Conservation (phyloP, 2,888 invertebrate species). For the Chloroclystis v-ata region DNA sequence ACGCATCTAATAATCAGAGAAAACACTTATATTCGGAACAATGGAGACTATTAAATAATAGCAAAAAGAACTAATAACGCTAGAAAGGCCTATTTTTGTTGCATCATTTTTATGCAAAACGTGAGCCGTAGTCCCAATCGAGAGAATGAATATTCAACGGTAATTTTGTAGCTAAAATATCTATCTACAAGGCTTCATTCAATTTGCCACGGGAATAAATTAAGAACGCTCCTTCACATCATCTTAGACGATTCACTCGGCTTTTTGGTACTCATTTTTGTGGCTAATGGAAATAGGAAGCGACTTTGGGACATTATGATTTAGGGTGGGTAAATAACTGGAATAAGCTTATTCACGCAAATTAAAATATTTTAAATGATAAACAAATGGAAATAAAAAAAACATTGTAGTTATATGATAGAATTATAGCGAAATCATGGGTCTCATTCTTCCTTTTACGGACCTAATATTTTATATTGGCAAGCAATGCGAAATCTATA, state of each 20-base stretch:
- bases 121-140: constrained; percentile 10
- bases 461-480: no score
- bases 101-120: constrained; percentile 23
- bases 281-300: constrained; percentile 22
- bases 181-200: constrained; percentile 31
- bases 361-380: not conserved
- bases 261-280: constrained; percentile 28
- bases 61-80: no score
- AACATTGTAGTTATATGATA: no score
- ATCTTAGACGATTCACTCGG: constrained; percentile 35
- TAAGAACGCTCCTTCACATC: constrained; percentile 38
- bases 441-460: no score
- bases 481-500: no score
- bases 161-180: constrained; percentile 30
- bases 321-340: constrained; percentile 9
- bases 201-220: constrained; percentile 41
- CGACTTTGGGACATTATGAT: constrained; percentile 12
- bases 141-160: constrained; percentile 35
- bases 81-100: not conserved
- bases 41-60: no score
- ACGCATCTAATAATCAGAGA: no score
- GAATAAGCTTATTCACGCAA: constrained; percentile 9
- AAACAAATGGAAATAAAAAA: no score
- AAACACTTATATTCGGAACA: no score
- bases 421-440: no score